Conservation (phyloP, 2,797 vertebrate genomes). For the Martes flavigula region DNA sequence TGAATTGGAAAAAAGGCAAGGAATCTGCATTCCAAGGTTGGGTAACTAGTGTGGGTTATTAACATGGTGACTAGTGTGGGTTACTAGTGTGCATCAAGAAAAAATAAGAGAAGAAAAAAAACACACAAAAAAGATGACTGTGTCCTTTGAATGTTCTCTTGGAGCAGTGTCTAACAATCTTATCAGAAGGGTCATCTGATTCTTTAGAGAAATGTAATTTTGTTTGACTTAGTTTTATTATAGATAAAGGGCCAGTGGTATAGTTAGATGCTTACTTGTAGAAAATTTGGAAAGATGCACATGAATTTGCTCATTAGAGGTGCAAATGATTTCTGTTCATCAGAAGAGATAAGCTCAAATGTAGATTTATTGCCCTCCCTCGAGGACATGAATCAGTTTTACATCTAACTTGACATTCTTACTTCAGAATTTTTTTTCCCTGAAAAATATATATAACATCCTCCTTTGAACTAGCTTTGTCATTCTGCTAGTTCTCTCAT, state of each 20-base stretch:
- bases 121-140: not conserved
- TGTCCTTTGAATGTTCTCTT: not conserved
- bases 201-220: not conserved
- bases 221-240: not conserved
- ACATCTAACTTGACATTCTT: not conserved
- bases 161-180: not conserved
- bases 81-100: not conserved
- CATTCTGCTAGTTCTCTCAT: not conserved
- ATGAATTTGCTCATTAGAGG: not conserved
- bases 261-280: not conserved
- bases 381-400: not conserved
- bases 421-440: constrained; percentile 4
- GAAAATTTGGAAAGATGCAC: not conserved
- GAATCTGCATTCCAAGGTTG: not conserved
- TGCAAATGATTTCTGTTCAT: not conserved
- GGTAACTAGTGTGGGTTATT: not conserved
- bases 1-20: not conserved
- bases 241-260: not conserved
- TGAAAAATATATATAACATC: not conserved
- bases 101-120: not conserved
- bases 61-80: not conserved
- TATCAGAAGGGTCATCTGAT: not conserved
- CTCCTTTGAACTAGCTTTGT: constrained; percentile 9
- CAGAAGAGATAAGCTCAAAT: not conserved
- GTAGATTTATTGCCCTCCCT: not conserved